Evolutionary conservation across 2,113 vertebrate species (phyloP).

Genomic region (Hippocampus guttulatus): DNA sequence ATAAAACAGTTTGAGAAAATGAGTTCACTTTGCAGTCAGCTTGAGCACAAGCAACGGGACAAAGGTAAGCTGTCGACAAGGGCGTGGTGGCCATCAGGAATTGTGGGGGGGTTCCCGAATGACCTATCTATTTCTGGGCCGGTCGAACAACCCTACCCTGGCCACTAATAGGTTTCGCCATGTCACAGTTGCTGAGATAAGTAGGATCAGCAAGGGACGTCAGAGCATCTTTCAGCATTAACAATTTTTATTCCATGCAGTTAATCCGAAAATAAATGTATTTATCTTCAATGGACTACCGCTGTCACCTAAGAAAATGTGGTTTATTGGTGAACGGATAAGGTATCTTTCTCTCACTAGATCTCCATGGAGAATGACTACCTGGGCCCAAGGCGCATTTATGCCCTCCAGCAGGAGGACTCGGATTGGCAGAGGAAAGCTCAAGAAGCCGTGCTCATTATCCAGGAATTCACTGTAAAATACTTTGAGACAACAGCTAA

Average conservation of each 20-base stretch:
- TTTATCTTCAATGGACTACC: background rate
- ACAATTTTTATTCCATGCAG: background rate
- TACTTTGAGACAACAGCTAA: constrained; percentile 97
- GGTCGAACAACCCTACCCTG: no score
- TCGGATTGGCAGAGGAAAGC: constrained; percentile 95
- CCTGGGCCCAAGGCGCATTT: constrained; percentile 89
- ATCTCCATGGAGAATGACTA: constrained; percentile 96
- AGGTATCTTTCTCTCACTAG: constrained; percentile 57
- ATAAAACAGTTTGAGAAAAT: no score
- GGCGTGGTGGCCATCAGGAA: no score
- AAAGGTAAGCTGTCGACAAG: no score
- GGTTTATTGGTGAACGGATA: background rate
- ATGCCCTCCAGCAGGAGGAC: constrained; percentile 90
- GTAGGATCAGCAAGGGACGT: background rate
- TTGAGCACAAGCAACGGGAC: no score
- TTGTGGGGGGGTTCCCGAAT: no score
- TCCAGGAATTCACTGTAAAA: constrained; percentile 96
- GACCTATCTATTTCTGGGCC: no score
- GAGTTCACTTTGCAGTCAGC: no score
- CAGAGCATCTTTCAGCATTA: background rate
- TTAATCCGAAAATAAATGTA: background rate
- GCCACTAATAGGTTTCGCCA: no score
- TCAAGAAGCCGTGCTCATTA: constrained; percentile 90
- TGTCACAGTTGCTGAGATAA: no score
- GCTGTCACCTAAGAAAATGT: background rate